Conservation (phyloP, 2,888 invertebrate genomes). For the Xylophagus ater region DNA sequence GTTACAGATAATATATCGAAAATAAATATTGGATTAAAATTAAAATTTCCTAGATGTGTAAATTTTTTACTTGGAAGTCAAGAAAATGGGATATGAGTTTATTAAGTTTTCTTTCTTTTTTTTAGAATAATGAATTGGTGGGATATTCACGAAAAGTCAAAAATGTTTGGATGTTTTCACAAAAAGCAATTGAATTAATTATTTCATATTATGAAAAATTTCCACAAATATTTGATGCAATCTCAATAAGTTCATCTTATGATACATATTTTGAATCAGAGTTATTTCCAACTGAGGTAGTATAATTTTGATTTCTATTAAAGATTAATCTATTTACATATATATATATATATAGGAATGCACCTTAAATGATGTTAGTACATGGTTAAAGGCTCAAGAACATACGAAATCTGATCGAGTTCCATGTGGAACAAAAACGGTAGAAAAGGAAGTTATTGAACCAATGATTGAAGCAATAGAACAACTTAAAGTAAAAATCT, state of each 20-base stretch:
- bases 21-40: conserved; percentile 78
- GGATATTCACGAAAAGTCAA: conserved; percentile 69
- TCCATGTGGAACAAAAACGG: conserved; percentile 55
- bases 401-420: conserved; percentile 50
- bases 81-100: too few species aligned
- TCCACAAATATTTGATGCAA: conserved; percentile 59
- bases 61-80: too few species aligned
- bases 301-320: conserved; percentile 34
- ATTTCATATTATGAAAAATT: conserved; percentile 56
- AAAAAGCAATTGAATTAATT: conserved; percentile 59
- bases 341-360: conserved; percentile 19
- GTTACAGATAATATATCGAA: conserved; percentile 41
- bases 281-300: conserved; percentile 48
- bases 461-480: conserved; percentile 36
- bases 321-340: neutral
- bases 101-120: too few species aligned
- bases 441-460: conserved; percentile 55
- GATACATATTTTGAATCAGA: conserved; percentile 58
- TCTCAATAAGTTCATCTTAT: conserved; percentile 38
- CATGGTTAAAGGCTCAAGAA: conserved; percentile 64
- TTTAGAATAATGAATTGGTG: conserved; percentile 55
- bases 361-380: conserved; percentile 37
- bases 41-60: conserved; percentile 81
- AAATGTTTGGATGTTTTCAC: conserved; percentile 73
- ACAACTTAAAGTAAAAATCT: conserved; percentile 30